Evolutionary conservation across 1,140 invertebrate genomes (phyloP).

Genomic region (Caenorhabditis brenneri): DNA sequence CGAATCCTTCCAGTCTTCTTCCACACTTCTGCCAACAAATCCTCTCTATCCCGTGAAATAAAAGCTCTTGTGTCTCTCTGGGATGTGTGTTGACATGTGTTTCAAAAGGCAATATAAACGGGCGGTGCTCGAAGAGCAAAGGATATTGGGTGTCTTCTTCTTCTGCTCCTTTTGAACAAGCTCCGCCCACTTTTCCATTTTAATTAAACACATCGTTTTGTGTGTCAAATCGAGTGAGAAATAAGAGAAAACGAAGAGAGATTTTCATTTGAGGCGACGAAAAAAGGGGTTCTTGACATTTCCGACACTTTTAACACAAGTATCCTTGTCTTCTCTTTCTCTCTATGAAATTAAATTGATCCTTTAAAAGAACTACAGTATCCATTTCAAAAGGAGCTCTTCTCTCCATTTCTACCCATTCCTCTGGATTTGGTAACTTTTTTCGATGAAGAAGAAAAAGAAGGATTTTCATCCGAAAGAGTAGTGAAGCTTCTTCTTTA

Average conservation of each 20-base stretch:
- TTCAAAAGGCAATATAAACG: constrained; percentile 43
- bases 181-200: constrained; percentile 36
- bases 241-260: not conserved
- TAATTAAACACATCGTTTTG: constrained; percentile 44
- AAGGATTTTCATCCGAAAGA: not conserved
- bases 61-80: not conserved
- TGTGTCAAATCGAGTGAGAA: constrained; percentile 29
- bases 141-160: constrained; percentile 40
- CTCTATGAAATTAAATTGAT: no score
- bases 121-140: not conserved
- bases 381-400: no score
- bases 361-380: no score
- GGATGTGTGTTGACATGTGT: constrained; percentile 30
- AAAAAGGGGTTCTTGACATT: constrained; percentile 26
- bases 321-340: not conserved
- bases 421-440: not conserved
- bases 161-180: not conserved
- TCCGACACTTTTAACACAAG: constrained; percentile 23
- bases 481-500: not conserved
- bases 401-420: no score
- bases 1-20: not conserved
- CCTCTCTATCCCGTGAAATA: constrained; percentile 23
- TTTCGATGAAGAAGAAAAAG: not conserved
- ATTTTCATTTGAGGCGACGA: not conserved
- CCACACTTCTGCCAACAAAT: not conserved